Evolutionary conservation across 35 echinoderm and acorn worm genomes (phyloP).

Genomic region (Apostichopus japonicus): DNA sequence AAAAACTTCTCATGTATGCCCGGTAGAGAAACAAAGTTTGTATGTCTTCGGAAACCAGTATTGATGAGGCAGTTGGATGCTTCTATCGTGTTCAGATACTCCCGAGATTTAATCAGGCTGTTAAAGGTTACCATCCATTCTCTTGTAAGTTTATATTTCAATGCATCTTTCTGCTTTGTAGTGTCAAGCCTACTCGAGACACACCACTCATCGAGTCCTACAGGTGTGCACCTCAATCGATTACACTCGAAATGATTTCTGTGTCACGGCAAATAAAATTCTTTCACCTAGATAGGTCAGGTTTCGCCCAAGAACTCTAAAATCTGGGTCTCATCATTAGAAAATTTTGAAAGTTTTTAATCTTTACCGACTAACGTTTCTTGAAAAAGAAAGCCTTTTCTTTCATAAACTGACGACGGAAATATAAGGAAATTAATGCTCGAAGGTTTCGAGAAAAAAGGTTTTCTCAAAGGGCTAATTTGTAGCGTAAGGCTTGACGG

Average conservation of each 20-base stretch:
- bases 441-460: too few relatives aligned
- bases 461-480: too few relatives aligned
- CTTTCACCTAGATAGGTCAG: slow-evolving; percentile 11
- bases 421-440: too few relatives aligned
- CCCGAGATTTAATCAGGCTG: neutral
- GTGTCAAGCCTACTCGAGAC: neutral
- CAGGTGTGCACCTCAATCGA: slow-evolving; percentile 34
- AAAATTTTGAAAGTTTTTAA: too few relatives aligned
- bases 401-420: too few relatives aligned
- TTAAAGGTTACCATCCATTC: neutral
- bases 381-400: too few relatives aligned
- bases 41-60: too few relatives aligned
- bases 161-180: neutral
- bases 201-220: neutral
- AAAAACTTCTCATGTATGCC: neutral
- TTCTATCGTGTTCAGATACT: neutral
- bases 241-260: slow-evolving; percentile 5
- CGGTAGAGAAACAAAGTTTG: neutral
- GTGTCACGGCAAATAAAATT: neutral
- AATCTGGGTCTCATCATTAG: slow-evolving; percentile 23
- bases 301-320: neutral
- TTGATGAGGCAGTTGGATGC: neutral
- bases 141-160: neutral
- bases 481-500: too few relatives aligned
- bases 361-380: too few relatives aligned